phyloP scores from a whole-genome alignment of 2,113 vertebrate genomes.

The Nansenia antarctica region DNA sequence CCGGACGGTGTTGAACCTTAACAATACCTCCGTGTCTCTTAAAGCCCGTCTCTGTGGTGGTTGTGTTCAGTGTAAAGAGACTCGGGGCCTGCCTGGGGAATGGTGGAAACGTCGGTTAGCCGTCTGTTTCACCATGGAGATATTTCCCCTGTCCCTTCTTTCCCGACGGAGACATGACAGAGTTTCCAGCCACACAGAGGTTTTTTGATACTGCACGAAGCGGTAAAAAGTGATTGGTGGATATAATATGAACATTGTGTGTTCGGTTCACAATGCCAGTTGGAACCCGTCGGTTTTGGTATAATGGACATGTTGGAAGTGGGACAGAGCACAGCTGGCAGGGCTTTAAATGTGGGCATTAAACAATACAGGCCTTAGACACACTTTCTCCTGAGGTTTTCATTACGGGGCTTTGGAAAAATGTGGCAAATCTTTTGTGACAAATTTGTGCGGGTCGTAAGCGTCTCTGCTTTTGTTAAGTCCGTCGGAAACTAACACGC shows the following conservation, averaged over 20 bases:
- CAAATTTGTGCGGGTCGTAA: slow-evolving; percentile 63
- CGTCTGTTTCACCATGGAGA: slow-evolving; percentile 39
- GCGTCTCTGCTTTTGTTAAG: slow-evolving; percentile 50
- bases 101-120: slow-evolving; percentile 52
- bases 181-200: slow-evolving; percentile 54
- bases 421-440: slow-evolving; percentile 58
- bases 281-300: slow-evolving; percentile 50
- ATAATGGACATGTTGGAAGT: slow-evolving; percentile 54
- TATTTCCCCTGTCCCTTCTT: slow-evolving; percentile 43
- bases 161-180: slow-evolving; percentile 20
- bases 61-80: slow-evolving; percentile 20
- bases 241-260: slow-evolving; percentile 59
- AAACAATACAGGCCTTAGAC: slow-evolving; percentile 58
- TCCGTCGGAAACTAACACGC: slow-evolving; percentile 41
- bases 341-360: slow-evolving; percentile 58
- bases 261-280: slow-evolving; percentile 65
- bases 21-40: slow-evolving; percentile 16
- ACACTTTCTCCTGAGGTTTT: slow-evolving; percentile 50
- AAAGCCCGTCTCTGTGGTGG: slow-evolving; percentile 25
- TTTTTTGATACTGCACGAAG: slow-evolving; percentile 47
- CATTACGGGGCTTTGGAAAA: slow-evolving; percentile 64
- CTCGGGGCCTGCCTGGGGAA: slow-evolving; percentile 15
- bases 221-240: slow-evolving; percentile 35
- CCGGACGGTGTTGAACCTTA: slow-evolving; percentile 10
- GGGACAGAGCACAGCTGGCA: slow-evolving; percentile 61